phyloP scores from a whole-genome alignment of 2,113 vertebrate species.

The Notechis scutatus region DNA sequence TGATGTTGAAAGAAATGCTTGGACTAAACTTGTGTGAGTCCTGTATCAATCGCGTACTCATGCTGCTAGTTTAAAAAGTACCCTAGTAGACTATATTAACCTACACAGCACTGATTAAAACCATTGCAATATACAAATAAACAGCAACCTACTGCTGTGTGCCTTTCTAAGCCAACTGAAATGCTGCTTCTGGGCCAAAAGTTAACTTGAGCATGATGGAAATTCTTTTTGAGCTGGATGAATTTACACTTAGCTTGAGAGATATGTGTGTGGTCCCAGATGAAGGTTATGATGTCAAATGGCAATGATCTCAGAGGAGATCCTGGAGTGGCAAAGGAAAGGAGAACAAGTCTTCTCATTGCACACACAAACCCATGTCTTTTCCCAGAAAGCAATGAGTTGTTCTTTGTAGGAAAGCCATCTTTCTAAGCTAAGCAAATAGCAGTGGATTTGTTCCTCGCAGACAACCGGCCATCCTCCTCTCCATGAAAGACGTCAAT shows the following conservation, averaged over 20 bases:
- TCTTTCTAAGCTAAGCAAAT: constrained; percentile 16
- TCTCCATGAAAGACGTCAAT: constrained; percentile 4
- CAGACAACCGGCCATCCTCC: neutral
- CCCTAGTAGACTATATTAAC: neutral
- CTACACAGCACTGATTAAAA: constrained; percentile 7
- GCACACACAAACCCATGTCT: neutral
- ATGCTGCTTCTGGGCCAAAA: constrained; percentile 15
- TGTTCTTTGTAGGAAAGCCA: constrained; percentile 29
- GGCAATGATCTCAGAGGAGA: constrained; percentile 29
- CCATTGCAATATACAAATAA: constrained; percentile 1
- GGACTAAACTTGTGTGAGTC: neutral
- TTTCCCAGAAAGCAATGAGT: constrained; percentile 25
- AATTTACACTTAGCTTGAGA: constrained; percentile 24
- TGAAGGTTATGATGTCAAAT: constrained; percentile 26
- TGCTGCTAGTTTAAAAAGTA: neutral
- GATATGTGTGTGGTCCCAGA: constrained; percentile 24
- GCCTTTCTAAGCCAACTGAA: constrained; percentile 6
- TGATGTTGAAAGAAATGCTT: neutral
- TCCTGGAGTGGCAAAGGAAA: constrained; percentile 24
- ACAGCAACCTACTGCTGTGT: neutral
- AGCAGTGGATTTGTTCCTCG: constrained; percentile 7
- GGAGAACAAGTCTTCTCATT: neutral
- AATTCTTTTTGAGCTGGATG: constrained; percentile 20
- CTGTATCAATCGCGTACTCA: neutral
- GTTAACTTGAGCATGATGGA: constrained; percentile 18